Evolutionary conservation across 2,797 vertebrate genomes (phyloP).

Genomic region (Mus caroli): DNA sequence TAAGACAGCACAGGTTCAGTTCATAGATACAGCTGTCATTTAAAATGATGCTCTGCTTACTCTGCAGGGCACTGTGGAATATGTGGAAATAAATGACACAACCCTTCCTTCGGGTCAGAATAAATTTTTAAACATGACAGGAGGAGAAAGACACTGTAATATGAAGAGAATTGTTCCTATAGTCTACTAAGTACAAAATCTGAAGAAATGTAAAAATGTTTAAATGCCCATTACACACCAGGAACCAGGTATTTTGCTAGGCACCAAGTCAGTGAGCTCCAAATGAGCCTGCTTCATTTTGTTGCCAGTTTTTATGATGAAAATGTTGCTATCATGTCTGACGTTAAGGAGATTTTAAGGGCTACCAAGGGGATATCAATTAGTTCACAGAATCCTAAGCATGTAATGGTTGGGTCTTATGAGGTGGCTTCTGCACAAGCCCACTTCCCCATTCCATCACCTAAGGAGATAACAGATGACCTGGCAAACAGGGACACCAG

Average conservation of each 20-base stretch:
- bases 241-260: background rate
- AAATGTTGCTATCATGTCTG: conserved; percentile 22
- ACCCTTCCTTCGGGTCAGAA: conserved; percentile 63
- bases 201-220: conserved; percentile 23
- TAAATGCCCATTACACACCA: background rate
- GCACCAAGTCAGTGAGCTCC: background rate
- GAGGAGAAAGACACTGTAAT: conserved; percentile 18
- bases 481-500: background rate
- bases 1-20: conserved; percentile 32
- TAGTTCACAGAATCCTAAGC: background rate
- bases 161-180: background rate
- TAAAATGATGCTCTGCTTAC: conserved; percentile 63
- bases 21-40: conserved; percentile 64
- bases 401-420: background rate
- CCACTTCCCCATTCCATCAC: background rate
- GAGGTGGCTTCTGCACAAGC: background rate
- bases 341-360: background rate
- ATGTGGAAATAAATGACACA: conserved; percentile 68
- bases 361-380: background rate
- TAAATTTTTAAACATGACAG: conserved; percentile 12
- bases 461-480: conserved; percentile 18
- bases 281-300: background rate
- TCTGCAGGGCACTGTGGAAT: conserved; percentile 54
- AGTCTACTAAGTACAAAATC: conserved; percentile 28
- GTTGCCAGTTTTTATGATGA: background rate